Evolutionary conservation across 2,113 vertebrate species (phyloP).

Genomic region (Glaucomys volans): DNA sequence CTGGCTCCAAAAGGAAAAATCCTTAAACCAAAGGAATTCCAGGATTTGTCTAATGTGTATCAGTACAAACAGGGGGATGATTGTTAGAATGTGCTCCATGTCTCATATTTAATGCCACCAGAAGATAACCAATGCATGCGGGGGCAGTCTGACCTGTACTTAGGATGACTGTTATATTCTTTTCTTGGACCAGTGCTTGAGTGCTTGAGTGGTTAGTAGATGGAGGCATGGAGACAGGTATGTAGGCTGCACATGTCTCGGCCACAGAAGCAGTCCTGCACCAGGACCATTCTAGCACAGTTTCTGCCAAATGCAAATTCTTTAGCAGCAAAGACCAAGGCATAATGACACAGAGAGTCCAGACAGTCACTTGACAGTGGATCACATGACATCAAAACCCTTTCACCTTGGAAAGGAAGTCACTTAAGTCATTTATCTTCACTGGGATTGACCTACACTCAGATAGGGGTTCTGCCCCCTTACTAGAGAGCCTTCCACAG

Average conservation of each 20-base stretch:
- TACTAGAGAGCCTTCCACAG: background rate
- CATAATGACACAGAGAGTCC: background rate
- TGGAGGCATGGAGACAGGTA: background rate
- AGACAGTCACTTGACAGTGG: background rate
- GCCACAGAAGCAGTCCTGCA: background rate
- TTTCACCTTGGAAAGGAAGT: background rate
- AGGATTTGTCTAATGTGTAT: background rate
- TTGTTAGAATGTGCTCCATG: background rate
- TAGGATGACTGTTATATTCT: background rate
- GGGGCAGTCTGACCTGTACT: background rate
- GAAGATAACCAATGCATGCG: background rate
- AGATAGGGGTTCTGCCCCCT: background rate
- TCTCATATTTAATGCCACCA: background rate
- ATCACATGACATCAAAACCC: background rate
- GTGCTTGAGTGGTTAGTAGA: background rate
- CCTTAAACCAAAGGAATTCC: background rate
- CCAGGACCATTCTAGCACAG: background rate
- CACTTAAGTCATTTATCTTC: background rate
- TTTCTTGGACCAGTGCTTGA: background rate
- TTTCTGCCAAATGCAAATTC: background rate
- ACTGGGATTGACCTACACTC: background rate
- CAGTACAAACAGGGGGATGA: background rate
- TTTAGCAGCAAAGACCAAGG: background rate
- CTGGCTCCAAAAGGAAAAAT: background rate
- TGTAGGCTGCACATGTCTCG: background rate